These are phyloP conservation scores for Sclerodermus sp. DNA, from an alignment of 2,888 invertebrate species.

Conservation along the genomic window DNA sequence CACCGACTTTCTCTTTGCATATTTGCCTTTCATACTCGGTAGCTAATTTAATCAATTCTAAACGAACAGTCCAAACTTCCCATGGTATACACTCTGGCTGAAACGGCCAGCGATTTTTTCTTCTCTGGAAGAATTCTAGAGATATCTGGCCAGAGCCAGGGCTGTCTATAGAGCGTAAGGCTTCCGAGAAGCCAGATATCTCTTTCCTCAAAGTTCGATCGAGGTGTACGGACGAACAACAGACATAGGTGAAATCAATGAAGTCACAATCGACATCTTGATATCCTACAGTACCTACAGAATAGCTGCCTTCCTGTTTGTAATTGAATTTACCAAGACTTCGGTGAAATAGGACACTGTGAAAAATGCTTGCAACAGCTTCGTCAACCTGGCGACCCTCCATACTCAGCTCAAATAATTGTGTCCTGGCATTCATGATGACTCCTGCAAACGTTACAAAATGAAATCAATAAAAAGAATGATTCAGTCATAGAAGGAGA, in stretches of 20 bases:
- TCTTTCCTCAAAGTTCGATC: slow-evolving; percentile 74
- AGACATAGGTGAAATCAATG: slow-evolving; percentile 96
- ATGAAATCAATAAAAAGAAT: too few species aligned
- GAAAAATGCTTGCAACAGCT: slow-evolving; percentile 87
- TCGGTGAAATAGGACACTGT: slow-evolving; percentile 88
- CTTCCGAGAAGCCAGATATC: slow-evolving; percentile 77
- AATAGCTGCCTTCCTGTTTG: slow-evolving; percentile 91
- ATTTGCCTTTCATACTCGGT: slow-evolving; percentile 86
- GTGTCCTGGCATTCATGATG: slow-evolving; percentile 78
- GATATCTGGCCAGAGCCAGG: slow-evolving; percentile 79
- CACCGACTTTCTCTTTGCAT: slow-evolving; percentile 85
- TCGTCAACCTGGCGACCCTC: slow-evolving; percentile 92
- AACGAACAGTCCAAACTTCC: slow-evolving; percentile 97
- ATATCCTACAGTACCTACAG: slow-evolving; percentile 93
- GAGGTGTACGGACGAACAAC: slow-evolving; percentile 82
- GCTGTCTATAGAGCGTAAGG: slow-evolving; percentile 72
- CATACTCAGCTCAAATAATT: slow-evolving; percentile 80
- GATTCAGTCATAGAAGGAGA: too few species aligned
- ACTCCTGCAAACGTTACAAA: slow-evolving; percentile 22
- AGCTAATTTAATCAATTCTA: slow-evolving; percentile 83
- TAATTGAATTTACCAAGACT: slow-evolving; percentile 92
- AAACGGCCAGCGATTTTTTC: slow-evolving; percentile 84
- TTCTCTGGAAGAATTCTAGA: slow-evolving; percentile 92
- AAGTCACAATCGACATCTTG: slow-evolving; percentile 98
- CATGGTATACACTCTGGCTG: slow-evolving; percentile 92